Conservation (phyloP, 2,888 invertebrate genomes). For the Andrena minutula region DNA sequence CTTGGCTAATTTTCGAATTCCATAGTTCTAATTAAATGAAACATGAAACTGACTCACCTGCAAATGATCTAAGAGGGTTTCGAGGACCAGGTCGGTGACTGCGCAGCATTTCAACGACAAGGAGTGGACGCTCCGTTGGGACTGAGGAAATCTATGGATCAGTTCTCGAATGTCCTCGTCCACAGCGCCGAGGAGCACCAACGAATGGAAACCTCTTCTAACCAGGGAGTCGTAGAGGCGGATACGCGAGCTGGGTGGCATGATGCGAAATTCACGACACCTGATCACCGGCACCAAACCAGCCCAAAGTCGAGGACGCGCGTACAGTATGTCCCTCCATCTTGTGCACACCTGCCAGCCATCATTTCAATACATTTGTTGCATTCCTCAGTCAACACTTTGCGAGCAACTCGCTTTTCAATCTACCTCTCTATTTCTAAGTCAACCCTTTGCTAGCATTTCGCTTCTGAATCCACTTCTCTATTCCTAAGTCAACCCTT, state of each 20-base stretch:
- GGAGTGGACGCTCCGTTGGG: conserved; percentile 93
- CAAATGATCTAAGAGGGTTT: conserved; percentile 94
- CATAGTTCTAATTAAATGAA: conserved; percentile 47
- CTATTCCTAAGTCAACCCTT: too few relatives aligned
- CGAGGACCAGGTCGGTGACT: conserved; percentile 95
- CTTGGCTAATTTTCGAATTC: not conserved
- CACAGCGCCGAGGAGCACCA: conserved; percentile 93
- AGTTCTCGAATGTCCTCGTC: conserved; percentile 96
- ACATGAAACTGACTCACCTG: conserved; percentile 88
- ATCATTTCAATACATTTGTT: not conserved
- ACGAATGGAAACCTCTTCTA: conserved; percentile 93
- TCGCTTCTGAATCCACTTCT: too few relatives aligned
- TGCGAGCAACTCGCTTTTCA: not conserved
- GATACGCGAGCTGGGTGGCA: conserved; percentile 87
- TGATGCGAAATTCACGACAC: conserved; percentile 92
- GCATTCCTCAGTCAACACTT: not conserved
- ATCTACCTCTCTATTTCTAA: too few relatives aligned
- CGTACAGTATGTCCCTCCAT: conserved; percentile 96
- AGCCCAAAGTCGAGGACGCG: conserved; percentile 94
- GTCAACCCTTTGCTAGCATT: too few relatives aligned
- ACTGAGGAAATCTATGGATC: conserved; percentile 93
- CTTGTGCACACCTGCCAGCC: conserved; percentile 89
- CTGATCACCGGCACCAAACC: conserved; percentile 94
- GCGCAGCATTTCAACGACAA: conserved; percentile 95
- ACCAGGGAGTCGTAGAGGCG: conserved; percentile 93